These are phyloP conservation scores for Chinchilla lanigera DNA, from an alignment of 2,113 vertebrate genomes.

Conservation along the genomic window DNA sequence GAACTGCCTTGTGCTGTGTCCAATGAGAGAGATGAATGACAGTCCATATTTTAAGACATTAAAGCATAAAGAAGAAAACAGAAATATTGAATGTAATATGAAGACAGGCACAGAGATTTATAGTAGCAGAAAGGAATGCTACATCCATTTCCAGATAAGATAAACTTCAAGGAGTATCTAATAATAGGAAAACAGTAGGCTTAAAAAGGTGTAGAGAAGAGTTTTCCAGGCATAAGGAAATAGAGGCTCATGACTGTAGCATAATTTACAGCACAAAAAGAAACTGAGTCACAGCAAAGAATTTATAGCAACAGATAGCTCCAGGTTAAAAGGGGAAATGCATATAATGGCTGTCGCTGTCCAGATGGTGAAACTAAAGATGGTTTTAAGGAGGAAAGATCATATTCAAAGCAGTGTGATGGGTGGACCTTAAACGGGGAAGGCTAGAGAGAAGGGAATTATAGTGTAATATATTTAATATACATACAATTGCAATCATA, in stretches of 20 bases:
- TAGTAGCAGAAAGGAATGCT: background rate
- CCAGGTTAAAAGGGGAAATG: background rate
- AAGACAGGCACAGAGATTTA: background rate
- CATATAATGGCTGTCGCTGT: background rate
- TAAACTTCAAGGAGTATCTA: background rate
- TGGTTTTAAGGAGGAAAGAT: background rate
- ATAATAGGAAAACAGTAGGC: background rate
- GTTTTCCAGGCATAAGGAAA: background rate
- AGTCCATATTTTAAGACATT: slow-evolving; percentile 23
- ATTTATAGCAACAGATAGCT: background rate
- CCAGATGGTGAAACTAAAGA: background rate
- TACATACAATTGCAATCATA: background rate
- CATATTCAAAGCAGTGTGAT: background rate
- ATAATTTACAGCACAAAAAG: slow-evolving; percentile 1
- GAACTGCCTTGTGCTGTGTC: background rate
- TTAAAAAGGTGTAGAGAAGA: background rate
- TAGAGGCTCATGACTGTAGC: background rate
- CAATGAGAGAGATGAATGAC: slow-evolving; percentile 22
- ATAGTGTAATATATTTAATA: background rate
- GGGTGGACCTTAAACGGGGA: background rate
- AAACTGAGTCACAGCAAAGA: background rate
- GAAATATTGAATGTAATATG: slow-evolving; percentile 26
- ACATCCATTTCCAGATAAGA: background rate
- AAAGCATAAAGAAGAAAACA: background rate
- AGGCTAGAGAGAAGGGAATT: background rate